Base-by-base conservation (phyloP, 1,140 invertebrate genomes). In the Xylocopa sonorina region DNA sequence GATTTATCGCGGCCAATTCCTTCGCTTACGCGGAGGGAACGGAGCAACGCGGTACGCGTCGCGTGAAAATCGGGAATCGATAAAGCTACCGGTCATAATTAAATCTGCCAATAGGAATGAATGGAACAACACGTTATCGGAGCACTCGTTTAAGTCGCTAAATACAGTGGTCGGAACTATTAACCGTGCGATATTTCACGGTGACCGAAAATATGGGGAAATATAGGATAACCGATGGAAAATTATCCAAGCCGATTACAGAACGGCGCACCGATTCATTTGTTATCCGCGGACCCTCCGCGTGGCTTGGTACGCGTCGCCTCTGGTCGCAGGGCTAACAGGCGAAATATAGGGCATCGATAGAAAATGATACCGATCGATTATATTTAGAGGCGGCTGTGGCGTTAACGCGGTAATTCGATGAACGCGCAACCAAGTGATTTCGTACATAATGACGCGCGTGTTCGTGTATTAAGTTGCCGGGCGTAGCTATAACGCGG, bases 281-380 rank as follows among this genome's bases (percentile, higher is more conserved):
- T 77, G 58, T 48, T 71, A 53, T 62, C 32, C 46, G 24, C 24
- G 1, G 21, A 21, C 10, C 6, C n/a, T n/a, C 4, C 50, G 16
- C 7, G 16, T 18, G 12, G 41, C 0, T 0, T 12, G 3, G 9
- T 12, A 7, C 41, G 9, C 41, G 41, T 5, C 41, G 9, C 41
- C 41, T 29, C 3, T 5, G 21, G 6, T 2, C 10, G 38, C 10
- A 38, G 29, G 2, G 4, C 21, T 7, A 10, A 21, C 3, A 14
- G 3, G 1, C 12, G 53, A 63, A 82, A 72, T 62, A 46, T 67
- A 66, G 50, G 43, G 32, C 58, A 67, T 38, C n/a, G 58, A 72
- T 81, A 78, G 82, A 84, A 85, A 85, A 84, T 85, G 84, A 81
- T 85, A 51, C 57, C 83, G 43, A 73, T 84, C 79, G 67, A 85